Base-by-base conservation (phyloP, 2,888 invertebrate species). In the Cenopis cana region DNA sequence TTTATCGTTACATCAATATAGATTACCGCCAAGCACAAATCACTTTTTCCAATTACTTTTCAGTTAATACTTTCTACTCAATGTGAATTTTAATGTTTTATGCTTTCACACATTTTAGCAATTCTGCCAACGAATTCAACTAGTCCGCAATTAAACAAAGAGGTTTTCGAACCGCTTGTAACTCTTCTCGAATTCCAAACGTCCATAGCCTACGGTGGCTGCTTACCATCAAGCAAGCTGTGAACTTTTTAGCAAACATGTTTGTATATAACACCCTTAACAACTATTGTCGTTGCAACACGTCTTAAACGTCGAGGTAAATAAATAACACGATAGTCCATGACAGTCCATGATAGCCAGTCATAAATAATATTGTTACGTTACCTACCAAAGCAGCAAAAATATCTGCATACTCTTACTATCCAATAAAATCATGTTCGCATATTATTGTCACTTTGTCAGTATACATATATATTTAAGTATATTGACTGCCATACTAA, bases 21-120 rank as follows among this genome's bases (percentile, higher is more conserved):
- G 9, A 3, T 68, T 68, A 61, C 68, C 68, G 18, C 12, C 14
- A 59, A 3, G 57, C 36, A 66, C 14, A 54, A 24, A 55, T 55
- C 54, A 54, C 29, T 55, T 14, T 54, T 20, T n/a, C 14, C 55
- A 55, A 55, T 55, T 55, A 55, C 29, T 46, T 55, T 52, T 20
- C 20, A 52, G 50, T 52, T 29, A 29, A 55, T 12, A 29, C 14
- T n/a, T 1, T 54, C 18, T 54, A 24, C 14, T 1, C 24, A 4
- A 54, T 24, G 12, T 41, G 29, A 6, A 14, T 14, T 24, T 29
- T 24, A n/a, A 41, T 41, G 41, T 5, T 5, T 41, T 14, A 0
- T 3, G 41, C n/a, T 46, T 46, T 46, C 46, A 46, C 46, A 8
- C 46, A n/a, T 46, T 46, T 38, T 12, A 38, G 38, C 38, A 38